Evolutionary conservation across 92 coral and sea anemone species (phyloP).

Genomic region (Ricordea florida): DNA sequence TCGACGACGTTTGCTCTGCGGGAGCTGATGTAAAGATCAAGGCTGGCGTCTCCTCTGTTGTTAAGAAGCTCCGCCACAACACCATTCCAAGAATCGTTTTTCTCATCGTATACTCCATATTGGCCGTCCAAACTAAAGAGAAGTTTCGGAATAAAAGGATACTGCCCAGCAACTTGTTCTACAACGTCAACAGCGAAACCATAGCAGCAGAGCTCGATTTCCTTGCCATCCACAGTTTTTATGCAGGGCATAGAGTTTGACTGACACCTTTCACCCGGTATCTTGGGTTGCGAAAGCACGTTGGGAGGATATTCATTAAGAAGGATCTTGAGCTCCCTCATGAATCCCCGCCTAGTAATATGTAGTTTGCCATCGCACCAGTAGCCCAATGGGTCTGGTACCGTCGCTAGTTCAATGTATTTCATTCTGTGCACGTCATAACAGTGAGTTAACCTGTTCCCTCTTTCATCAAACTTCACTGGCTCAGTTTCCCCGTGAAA

Average conservation of each 20-base stretch:
- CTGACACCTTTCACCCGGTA: conserved; percentile 63
- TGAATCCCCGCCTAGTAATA: neutral
- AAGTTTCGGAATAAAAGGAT: conserved; percentile 9
- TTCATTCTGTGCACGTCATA: conserved; percentile 10
- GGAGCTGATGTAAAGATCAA: conserved; percentile 79
- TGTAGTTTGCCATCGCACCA: conserved; percentile 59
- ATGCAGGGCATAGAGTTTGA: conserved; percentile 48
- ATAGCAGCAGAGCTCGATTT: conserved; percentile 61
- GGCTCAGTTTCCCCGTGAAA: conserved; percentile 73
- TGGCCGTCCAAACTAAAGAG: conserved; percentile 72
- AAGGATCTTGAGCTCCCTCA: conserved; percentile 54
- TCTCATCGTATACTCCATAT: conserved; percentile 67
- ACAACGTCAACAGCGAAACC: conserved; percentile 87
- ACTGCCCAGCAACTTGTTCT: conserved; percentile 6
- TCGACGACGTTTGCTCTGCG: conserved; percentile 77
- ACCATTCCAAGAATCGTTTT: conserved; percentile 81
- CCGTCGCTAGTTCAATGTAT: neutral
- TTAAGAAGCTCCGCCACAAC: conserved; percentile 67
- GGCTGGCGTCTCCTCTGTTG: conserved; percentile 65
- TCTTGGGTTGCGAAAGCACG: conserved; percentile 66
- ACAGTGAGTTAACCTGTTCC: conserved; percentile 50
- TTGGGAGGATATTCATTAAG: conserved; percentile 75
- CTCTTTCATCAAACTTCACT: conserved; percentile 59
- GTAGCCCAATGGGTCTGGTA: conserved; percentile 22
- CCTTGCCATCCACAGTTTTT: conserved; percentile 13